phyloP scores from a whole-genome alignment of 2,797 vertebrate genomes.

The Phataginus tricuspis region DNA sequence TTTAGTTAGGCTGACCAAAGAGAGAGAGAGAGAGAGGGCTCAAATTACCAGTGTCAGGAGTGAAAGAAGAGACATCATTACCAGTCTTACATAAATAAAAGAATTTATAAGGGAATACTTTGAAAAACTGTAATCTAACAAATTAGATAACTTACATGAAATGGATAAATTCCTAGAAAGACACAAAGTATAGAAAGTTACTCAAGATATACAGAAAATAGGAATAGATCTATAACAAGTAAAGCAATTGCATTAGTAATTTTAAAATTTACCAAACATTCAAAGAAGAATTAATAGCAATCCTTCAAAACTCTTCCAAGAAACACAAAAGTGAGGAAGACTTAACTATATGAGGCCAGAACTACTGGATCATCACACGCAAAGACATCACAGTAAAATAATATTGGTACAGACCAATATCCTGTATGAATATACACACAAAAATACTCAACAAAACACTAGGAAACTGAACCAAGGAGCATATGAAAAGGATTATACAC shows the following conservation, averaged over 20 bases:
- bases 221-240: background rate
- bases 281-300: slow-evolving; percentile 29
- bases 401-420: background rate
- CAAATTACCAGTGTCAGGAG: background rate
- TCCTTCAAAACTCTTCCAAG: background rate
- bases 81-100: background rate
- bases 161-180: background rate
- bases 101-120: background rate
- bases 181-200: background rate
- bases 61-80: background rate
- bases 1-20: background rate
- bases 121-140: background rate
- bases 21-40: background rate
- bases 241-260: background rate
- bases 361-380: background rate
- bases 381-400: background rate
- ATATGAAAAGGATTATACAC: background rate
- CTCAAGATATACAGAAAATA: background rate
- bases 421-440: background rate
- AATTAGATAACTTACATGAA: background rate
- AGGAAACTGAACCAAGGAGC: background rate
- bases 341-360: background rate
- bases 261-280: slow-evolving; percentile 2
- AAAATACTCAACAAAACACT: background rate
- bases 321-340: background rate